Evolutionary conservation across 2,888 invertebrate genomes (phyloP).

Genomic region (Steinernema carpocapsae): DNA sequence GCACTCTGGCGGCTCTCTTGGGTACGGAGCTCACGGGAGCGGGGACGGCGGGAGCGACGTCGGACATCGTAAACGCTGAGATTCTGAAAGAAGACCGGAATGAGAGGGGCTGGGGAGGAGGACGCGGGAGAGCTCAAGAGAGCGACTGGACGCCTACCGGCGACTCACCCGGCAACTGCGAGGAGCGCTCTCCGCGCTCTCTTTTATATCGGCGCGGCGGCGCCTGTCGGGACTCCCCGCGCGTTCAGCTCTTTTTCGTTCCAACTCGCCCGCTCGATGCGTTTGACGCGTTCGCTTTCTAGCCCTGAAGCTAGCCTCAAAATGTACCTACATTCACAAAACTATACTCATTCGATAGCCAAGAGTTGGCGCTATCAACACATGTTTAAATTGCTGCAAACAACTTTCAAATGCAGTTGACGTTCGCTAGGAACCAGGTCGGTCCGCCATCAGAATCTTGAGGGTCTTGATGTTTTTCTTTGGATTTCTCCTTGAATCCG

Average conservation of each 20-base stretch:
- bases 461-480: too few species aligned
- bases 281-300: slow-evolving; percentile 9
- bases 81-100: background rate
- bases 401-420: too few species aligned
- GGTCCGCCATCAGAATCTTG: too few species aligned
- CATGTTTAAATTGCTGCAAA: too few species aligned
- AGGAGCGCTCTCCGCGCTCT: background rate
- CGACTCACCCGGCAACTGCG: slow-evolving; percentile 9
- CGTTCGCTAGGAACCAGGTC: too few species aligned
- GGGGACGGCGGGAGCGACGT: slow-evolving; percentile 19
- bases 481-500: too few species aligned
- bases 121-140: background rate
- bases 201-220: slow-evolving; percentile 30
- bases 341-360: background rate
- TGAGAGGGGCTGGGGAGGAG: background rate
- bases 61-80: background rate
- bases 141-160: background rate
- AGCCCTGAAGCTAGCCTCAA: background rate
- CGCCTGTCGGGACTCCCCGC: slow-evolving; percentile 30
- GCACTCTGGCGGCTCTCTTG: slow-evolving; percentile 34
- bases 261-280: background rate
- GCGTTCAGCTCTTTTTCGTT: slow-evolving; percentile 13
- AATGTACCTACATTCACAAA: background rate
- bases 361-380: slow-evolving; percentile 4
- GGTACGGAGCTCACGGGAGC: slow-evolving; percentile 22